These are phyloP conservation scores for Liodrosophila aerea DNA, from an alignment of 2,888 invertebrate genomes.

Conservation along the genomic window DNA sequence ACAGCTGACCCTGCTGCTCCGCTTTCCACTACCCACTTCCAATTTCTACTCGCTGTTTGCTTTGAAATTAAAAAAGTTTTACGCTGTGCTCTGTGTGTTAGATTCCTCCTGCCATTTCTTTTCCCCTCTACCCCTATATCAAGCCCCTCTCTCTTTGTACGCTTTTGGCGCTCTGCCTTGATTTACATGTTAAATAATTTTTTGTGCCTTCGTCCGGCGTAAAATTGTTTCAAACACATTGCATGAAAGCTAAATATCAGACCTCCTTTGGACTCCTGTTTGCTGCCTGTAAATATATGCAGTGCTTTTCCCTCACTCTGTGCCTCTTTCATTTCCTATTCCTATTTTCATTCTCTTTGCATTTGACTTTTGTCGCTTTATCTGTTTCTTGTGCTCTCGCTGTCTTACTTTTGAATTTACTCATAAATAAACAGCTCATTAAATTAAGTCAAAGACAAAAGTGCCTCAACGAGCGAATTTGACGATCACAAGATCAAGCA, in stretches of 20 bases:
- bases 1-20: not conserved
- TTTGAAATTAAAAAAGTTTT: constrained; percentile 76
- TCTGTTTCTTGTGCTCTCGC: not conserved
- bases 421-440: constrained; percentile 67
- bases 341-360: no score
- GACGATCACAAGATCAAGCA: not conserved
- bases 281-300: constrained; percentile 53
- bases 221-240: constrained; percentile 59
- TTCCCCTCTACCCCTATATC: not conserved
- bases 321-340: no score
- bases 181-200: constrained; percentile 77
- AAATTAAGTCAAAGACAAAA: constrained; percentile 45
- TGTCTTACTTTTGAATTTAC: constrained; percentile 27
- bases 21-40: no score
- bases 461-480: constrained; percentile 14
- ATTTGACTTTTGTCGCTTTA: constrained; percentile 6
- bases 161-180: constrained; percentile 39
- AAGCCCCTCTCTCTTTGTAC: constrained; percentile 14
- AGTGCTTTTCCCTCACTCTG: constrained; percentile 7
- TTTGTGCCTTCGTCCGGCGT: constrained; percentile 40
- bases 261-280: constrained; percentile 37
- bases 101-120: constrained; percentile 43
- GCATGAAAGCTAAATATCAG: constrained; percentile 68
- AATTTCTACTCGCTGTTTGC: constrained; percentile 42
- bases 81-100: constrained; percentile 53